Evolutionary conservation across 1,140 invertebrate species (phyloP).

Genomic region (Aethina tumida): DNA sequence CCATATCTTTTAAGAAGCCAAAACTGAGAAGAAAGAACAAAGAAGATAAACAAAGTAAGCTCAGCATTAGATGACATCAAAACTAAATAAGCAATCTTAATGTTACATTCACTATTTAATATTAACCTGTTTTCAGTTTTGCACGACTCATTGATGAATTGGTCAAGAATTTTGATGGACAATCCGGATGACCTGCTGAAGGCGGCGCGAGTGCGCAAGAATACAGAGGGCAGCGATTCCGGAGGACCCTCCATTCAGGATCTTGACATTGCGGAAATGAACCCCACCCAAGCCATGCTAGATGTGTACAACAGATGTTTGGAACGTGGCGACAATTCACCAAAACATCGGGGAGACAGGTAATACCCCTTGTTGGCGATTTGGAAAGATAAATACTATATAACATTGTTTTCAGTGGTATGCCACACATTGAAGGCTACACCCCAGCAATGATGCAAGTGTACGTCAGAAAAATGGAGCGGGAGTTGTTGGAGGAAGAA

Average conservation of each 20-base stretch:
- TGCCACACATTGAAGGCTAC: constrained; percentile 37
- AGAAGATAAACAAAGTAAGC: constrained; percentile 27
- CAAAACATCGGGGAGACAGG: constrained; percentile 16
- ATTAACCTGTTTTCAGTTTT: too few relatives aligned
- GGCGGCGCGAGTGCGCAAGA: constrained; percentile 25
- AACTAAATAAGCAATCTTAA: too few relatives aligned
- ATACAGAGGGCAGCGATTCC: constrained; percentile 31
- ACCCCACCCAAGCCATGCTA: constrained; percentile 47
- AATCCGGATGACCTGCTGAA: constrained; percentile 47
- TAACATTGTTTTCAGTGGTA: constrained; percentile 1
- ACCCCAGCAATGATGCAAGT: constrained; percentile 45
- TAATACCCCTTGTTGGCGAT: constrained; percentile 10
- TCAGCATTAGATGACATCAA: too few relatives aligned
- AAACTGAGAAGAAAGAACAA: constrained; percentile 20
- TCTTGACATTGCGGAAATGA: constrained; percentile 38
- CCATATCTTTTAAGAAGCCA: constrained; percentile 19
- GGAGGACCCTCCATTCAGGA: constrained; percentile 19
- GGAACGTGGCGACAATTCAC: constrained; percentile 32
- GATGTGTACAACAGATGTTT: constrained; percentile 41
- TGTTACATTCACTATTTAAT: too few relatives aligned
- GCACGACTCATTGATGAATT: constrained; percentile 46
- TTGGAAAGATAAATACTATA: not conserved
- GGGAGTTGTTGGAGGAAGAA: constrained; percentile 34
- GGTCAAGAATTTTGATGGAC: constrained; percentile 44
- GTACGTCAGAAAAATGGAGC: constrained; percentile 35